These are phyloP conservation scores for Clinocottus analis DNA, from an alignment of 2,113 vertebrate species.

Conservation along the genomic window DNA sequence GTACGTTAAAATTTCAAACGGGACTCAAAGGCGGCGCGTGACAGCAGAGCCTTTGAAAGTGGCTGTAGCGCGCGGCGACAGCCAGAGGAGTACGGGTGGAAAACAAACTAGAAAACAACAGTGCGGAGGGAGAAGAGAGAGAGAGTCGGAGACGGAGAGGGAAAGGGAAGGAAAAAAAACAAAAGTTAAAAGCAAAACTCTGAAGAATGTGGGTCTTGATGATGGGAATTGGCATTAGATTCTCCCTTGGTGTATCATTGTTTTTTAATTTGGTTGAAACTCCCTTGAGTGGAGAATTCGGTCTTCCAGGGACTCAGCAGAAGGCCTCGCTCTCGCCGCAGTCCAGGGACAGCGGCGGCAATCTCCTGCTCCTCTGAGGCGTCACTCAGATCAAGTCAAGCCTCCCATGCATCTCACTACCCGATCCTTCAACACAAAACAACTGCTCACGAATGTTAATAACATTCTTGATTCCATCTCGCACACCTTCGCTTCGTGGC, in stretches of 20 bases:
- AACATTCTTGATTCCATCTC: constrained; percentile 67
- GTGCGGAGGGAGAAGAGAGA: constrained; percentile 69
- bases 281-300: constrained; percentile 63
- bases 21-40: constrained; percentile 84
- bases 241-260: constrained; percentile 77
- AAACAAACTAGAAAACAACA: constrained; percentile 87
- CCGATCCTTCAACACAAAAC: constrained; percentile 55
- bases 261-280: constrained; percentile 82
- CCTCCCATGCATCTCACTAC: constrained; percentile 50
- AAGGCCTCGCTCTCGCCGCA: constrained; percentile 43
- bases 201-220: constrained; percentile 82
- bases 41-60: constrained; percentile 87
- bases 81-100: constrained; percentile 82
- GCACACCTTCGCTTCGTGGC: constrained; percentile 43
- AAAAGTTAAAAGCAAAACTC: constrained; percentile 82
- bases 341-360: constrained; percentile 62
- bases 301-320: constrained; percentile 72
- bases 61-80: constrained; percentile 85
- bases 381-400: constrained; percentile 58
- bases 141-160: constrained; percentile 54
- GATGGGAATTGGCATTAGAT: constrained; percentile 81
- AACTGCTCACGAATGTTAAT: constrained; percentile 66
- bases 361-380: constrained; percentile 63
- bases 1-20: constrained; percentile 88
- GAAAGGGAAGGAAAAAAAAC: constrained; percentile 43